Evolutionary conservation across 2,888 invertebrate genomes (phyloP).

Genomic region (Protodeltote pygarga): DNA sequence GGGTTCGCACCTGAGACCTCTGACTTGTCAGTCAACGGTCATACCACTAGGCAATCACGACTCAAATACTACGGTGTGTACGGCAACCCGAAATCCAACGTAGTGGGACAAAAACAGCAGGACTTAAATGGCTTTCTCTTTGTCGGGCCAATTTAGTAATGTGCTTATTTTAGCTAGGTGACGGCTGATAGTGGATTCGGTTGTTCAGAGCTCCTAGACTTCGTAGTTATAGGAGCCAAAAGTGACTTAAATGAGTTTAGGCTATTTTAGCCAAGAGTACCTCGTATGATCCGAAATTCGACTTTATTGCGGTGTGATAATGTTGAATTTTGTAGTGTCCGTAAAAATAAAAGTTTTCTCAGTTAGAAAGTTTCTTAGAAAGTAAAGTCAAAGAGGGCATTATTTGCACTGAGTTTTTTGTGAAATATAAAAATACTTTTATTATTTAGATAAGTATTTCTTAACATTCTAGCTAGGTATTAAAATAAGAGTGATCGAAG

Average conservation of each 20-base stretch:
- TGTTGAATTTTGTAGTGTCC: not conserved
- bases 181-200: slow-evolving; percentile 58
- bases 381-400: slow-evolving; percentile 3
- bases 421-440: slow-evolving; percentile 12
- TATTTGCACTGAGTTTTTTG: slow-evolving; percentile 6
- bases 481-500: too few species aligned
- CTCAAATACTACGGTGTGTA: slow-evolving; percentile 50
- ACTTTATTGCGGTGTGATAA: not conserved
- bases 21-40: too few species aligned
- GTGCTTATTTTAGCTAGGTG: slow-evolving; percentile 65
- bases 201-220: slow-evolving; percentile 27
- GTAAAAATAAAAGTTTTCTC: slow-evolving; percentile 21
- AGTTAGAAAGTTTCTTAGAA: slow-evolving; percentile 16
- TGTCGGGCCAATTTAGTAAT: slow-evolving; percentile 63
- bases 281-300: not conserved
- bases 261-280: not conserved
- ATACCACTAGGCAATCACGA: too few species aligned
- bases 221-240: slow-evolving; percentile 29
- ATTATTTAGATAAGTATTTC: too few species aligned
- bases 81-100: slow-evolving; percentile 35
- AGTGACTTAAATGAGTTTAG: slow-evolving; percentile 40
- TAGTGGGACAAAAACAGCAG: slow-evolving; percentile 61
- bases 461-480: too few species aligned
- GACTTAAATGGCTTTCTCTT: slow-evolving; percentile 75
- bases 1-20: too few species aligned